phyloP scores from a whole-genome alignment of 2,113 vertebrate genomes.

The Microcebus griseorufus region DNA sequence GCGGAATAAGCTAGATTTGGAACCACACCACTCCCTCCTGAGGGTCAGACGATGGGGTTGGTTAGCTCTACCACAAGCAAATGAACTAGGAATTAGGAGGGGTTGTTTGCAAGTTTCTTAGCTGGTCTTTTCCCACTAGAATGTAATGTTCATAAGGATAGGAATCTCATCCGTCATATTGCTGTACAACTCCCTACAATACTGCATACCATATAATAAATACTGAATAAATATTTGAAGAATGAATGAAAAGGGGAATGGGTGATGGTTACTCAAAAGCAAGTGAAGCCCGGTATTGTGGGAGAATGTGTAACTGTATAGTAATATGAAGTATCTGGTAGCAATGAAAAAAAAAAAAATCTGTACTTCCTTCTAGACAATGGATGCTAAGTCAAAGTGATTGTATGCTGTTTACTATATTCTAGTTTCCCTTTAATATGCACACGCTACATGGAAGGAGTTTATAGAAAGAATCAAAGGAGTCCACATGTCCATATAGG shows the following conservation, averaged over 20 bases:
- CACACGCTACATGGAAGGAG: neutral
- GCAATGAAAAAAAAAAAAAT: neutral
- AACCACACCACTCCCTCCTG: fast-evolving
- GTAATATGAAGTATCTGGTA: neutral
- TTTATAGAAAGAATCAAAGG: neutral
- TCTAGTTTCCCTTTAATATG: neutral
- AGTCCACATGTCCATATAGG: neutral
- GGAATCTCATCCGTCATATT: neutral
- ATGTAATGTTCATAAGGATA: neutral
- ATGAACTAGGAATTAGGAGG: fast-evolving
- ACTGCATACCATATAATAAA: neutral
- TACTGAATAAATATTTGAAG: neutral
- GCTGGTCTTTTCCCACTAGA: neutral
- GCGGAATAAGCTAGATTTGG: neutral
- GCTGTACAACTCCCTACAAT: neutral
- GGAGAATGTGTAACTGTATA: too few relatives aligned
- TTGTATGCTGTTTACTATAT: neutral
- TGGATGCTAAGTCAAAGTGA: too few relatives aligned
- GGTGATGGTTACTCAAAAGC: neutral
- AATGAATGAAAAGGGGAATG: neutral
- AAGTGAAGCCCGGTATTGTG: neutral
- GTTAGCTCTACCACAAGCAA: neutral
- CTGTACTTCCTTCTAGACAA: neutral
- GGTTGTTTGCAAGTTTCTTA: neutral
- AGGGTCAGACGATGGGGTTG: neutral